A percentile compares a stretch with the other conserved stretches of the same genome.
Conservation (phyloP, 92 coral and sea anemone species). For the Paramuricea clavata region DNA sequence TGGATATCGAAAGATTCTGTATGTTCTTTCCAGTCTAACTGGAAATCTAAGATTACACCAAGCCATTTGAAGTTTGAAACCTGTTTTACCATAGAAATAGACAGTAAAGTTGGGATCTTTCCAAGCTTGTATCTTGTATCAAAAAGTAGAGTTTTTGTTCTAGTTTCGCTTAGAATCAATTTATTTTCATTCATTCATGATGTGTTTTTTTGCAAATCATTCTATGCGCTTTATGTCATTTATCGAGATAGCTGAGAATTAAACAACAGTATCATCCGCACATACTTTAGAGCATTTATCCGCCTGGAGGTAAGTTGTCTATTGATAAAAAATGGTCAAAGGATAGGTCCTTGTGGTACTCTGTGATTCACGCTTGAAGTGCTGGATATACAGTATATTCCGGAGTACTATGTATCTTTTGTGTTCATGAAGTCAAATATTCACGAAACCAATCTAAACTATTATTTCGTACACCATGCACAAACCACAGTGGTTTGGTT, state of each 20-base stretch:
- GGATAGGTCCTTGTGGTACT: conserved; percentile 51
- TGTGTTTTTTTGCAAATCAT: no score
- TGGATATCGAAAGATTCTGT: no score
- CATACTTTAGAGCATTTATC: neutral
- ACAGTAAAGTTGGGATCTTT: neutral
- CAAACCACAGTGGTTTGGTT: conserved; percentile 67
- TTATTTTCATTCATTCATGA: neutral
- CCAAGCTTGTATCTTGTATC: conserved; percentile 52
- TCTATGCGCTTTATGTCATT: neutral
- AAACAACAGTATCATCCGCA: conserved; percentile 63
- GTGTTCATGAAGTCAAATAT: conserved; percentile 57
- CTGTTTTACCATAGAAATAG: neutral
- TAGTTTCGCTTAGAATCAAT: conserved; percentile 37
- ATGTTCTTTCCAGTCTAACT: no score
- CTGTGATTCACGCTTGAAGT: conserved; percentile 33
- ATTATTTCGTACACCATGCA: conserved; percentile 57
- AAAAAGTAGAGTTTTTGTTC: conserved; percentile 58
- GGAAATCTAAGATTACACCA: no score
- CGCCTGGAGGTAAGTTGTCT: neutral
- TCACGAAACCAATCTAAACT: conserved; percentile 57
- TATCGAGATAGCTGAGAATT: conserved; percentile 10
- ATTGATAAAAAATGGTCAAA: conserved; percentile 43
- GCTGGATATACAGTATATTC: conserved; percentile 54
- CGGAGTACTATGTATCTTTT: conserved; percentile 49
- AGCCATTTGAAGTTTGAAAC: no score